Conservation (phyloP, 2,888 invertebrate genomes). For the Ecliptopera silaceata region DNA sequence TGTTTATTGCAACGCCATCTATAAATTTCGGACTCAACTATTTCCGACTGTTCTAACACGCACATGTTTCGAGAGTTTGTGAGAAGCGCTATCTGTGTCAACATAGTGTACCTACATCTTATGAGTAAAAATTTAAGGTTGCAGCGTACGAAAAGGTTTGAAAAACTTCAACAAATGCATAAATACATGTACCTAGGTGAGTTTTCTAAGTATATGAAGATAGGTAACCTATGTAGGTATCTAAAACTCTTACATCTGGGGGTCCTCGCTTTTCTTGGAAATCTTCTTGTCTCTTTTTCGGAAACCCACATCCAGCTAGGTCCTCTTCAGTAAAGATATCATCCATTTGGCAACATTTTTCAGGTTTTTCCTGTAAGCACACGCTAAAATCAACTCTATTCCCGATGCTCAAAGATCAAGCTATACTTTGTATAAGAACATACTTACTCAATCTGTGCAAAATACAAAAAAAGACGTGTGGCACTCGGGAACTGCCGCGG, state of each 20-base stretch:
- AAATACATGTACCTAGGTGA: no score
- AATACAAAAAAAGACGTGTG: no score
- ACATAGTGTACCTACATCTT: no score
- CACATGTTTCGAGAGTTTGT: not conserved
- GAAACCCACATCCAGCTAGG: conserved; percentile 55
- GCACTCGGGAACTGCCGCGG: no score
- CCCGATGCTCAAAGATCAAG: no score
- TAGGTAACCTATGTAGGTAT: not conserved
- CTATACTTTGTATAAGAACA: no score
- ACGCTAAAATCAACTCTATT: no score
- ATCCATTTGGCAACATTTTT: conserved; percentile 60
- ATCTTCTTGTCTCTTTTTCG: conserved; percentile 37
- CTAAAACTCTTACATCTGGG: conserved; percentile 38
- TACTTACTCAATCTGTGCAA: no score
- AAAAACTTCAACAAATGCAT: no score
- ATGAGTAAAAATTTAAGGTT: no score
- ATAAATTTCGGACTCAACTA: not conserved
- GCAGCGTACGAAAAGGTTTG: no score
- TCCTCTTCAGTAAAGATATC: conserved; percentile 53
- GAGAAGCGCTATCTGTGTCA: not conserved
- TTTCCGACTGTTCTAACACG: not conserved
- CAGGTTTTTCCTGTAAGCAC: conserved; percentile 51
- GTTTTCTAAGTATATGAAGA: no score
- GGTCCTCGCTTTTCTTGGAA: conserved; percentile 10
- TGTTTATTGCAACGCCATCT: conserved; percentile 7